Evolutionary conservation across 2,113 vertebrate species (phyloP).

Genomic region (Phoenicopterus ruber): DNA sequence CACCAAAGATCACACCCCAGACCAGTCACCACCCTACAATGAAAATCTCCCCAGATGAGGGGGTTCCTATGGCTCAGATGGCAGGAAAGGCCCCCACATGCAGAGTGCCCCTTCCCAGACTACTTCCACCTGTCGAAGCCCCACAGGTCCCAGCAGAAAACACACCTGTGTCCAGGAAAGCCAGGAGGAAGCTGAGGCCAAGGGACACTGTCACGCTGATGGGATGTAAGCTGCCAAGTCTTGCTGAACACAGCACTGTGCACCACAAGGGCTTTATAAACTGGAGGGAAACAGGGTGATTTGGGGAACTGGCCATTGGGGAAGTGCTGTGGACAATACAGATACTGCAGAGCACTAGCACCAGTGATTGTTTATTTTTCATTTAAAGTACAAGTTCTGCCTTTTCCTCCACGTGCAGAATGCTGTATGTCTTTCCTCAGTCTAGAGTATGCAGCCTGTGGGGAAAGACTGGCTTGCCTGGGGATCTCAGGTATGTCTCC

Average conservation of each 20-base stretch:
- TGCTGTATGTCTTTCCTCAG: background rate
- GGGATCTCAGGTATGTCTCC: background rate
- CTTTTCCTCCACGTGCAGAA: background rate
- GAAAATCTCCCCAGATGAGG: fast-evolving
- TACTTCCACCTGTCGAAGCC: background rate
- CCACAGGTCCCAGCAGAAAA: background rate
- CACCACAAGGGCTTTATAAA: background rate
- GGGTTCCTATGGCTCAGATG: fast-evolving
- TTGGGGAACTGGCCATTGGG: background rate
- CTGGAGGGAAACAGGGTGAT: background rate
- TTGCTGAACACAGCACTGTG: background rate
- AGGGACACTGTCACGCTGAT: background rate
- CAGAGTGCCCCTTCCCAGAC: fast-evolving
- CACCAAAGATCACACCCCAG: background rate
- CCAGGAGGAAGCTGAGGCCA: constrained; percentile 4
- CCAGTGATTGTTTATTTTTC: background rate
- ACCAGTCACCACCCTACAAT: fast-evolving
- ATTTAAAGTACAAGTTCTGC: background rate
- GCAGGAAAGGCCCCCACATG: fast-evolving
- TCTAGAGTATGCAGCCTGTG: background rate
- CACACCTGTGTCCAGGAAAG: constrained; percentile 30
- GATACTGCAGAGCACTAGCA: background rate
- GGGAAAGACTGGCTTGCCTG: background rate
- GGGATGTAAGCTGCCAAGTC: background rate
- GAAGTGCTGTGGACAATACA: background rate